A percentile compares a stretch with the other conserved stretches of the same genome.
These are phyloP conservation scores for Pherbina coryleti DNA, from an alignment of 2,888 invertebrate genomes.

Conservation along the genomic window DNA sequence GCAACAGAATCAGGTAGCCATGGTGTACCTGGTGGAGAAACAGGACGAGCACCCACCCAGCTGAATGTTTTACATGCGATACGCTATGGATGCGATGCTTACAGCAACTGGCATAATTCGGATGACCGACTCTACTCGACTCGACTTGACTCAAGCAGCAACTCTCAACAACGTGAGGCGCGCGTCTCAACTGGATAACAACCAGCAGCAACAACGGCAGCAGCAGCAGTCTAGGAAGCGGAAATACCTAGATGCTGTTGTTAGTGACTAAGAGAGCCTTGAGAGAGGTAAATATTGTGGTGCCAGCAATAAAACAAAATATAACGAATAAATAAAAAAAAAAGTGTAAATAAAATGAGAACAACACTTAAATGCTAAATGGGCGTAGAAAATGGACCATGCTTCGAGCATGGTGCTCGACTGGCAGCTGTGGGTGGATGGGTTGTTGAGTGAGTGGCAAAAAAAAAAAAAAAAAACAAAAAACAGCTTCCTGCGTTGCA, in stretches of 20 bases:
- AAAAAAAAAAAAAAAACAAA: background rate
- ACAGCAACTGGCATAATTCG: slow-evolving; percentile 56
- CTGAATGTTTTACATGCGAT: slow-evolving; percentile 31
- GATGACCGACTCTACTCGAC: slow-evolving; percentile 55
- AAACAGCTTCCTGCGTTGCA: background rate
- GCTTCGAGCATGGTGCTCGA: slow-evolving; percentile 26
- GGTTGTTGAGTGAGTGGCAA: background rate
- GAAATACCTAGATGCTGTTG: slow-evolving; percentile 4
- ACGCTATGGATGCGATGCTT: slow-evolving; percentile 18
- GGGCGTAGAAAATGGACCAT: slow-evolving; percentile 60
- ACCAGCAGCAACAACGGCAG: slow-evolving; percentile 18
- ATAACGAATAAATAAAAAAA: slow-evolving; percentile 1
- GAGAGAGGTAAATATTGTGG: slow-evolving; percentile 12
- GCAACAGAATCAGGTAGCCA: background rate
- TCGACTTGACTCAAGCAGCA: slow-evolving; percentile 29
- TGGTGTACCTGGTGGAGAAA: slow-evolving; percentile 32
- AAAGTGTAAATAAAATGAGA: slow-evolving; percentile 47
- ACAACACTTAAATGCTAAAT: slow-evolving; percentile 62
- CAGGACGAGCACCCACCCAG: background rate
- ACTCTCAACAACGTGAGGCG: background rate
- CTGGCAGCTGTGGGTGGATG: slow-evolving; percentile 22
- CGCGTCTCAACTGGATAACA: background rate
- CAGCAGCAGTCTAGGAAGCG: slow-evolving; percentile 21
- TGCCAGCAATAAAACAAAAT: slow-evolving; percentile 23
- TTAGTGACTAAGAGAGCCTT: background rate